phyloP scores from a whole-genome alignment of 1,140 invertebrate genomes.

The Drosophila carrolli region DNA sequence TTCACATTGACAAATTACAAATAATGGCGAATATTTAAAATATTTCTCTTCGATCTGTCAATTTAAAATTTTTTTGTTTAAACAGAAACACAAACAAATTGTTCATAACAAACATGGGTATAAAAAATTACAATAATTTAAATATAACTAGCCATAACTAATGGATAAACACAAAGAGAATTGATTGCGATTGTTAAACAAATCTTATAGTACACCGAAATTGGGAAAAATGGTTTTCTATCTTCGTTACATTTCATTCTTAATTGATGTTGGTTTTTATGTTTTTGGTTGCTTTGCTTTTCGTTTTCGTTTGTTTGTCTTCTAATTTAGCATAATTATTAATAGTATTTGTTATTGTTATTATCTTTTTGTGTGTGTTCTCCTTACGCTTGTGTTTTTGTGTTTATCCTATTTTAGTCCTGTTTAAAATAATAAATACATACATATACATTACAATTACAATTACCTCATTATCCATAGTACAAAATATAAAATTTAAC shows the following conservation, averaged over 20 bases:
- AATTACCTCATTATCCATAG: constrained; percentile 82
- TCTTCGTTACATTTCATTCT: constrained; percentile 27
- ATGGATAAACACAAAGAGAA: constrained; percentile 60
- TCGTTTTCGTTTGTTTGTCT: constrained; percentile 12
- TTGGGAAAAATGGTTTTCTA: constrained; percentile 8
- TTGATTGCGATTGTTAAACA: constrained; percentile 34
- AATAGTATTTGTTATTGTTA: constrained; percentile 51
- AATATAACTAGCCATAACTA: constrained; percentile 59
- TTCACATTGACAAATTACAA: constrained; percentile 56
- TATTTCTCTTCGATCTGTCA: constrained; percentile 34
- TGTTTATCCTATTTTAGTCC: constrained; percentile 68
- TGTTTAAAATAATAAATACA: constrained; percentile 82
- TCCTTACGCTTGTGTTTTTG: constrained; percentile 34
- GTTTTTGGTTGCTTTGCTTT: constrained; percentile 76
- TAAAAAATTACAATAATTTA: constrained; percentile 32
- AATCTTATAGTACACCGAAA: constrained; percentile 23
- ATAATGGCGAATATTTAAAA: constrained; percentile 47
- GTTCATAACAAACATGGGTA: constrained; percentile 47
- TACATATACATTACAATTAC: constrained; percentile 77
- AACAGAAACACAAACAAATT: constrained; percentile 64
- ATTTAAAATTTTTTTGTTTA: constrained; percentile 38
- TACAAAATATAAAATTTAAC: constrained; percentile 84
- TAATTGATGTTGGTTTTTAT: constrained; percentile 11
- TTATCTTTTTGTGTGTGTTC: constrained; percentile 34
- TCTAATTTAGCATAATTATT: constrained; percentile 71